These are phyloP conservation scores for Lagorchestes hirsutus DNA, from an alignment of 2,797 vertebrate genomes.

Conservation along the genomic window DNA sequence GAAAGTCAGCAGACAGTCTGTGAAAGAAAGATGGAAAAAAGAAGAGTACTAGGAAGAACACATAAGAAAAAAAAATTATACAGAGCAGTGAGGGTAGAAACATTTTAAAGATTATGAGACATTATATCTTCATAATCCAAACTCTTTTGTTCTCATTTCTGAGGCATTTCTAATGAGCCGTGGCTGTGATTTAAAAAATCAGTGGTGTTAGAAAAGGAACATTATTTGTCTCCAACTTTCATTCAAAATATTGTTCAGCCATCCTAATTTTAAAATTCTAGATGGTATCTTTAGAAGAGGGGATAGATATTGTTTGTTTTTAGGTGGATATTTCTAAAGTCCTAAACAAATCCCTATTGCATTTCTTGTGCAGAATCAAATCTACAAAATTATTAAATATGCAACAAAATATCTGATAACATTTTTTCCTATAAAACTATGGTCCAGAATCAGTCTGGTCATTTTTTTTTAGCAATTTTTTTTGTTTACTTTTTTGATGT, in stretches of 20 bases:
- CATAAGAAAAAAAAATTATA: no score
- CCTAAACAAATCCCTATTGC: neutral
- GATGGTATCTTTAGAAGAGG: neutral
- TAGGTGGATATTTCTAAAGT: neutral
- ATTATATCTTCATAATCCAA: neutral
- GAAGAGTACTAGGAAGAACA: neutral
- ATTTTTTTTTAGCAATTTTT: no score
- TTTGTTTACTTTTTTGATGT: no score
- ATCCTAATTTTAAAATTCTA: neutral
- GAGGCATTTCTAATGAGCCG: neutral
- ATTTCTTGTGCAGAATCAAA: neutral
- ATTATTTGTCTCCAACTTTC: neutral
- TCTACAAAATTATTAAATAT: neutral
- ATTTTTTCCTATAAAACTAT: neutral
- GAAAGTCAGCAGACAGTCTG: neutral
- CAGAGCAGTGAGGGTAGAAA: neutral
- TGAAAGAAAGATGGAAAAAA: neutral
- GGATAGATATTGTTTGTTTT: neutral
- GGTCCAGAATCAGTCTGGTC: neutral
- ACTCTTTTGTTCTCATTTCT: fast-evolving
- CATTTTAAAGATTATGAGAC: neutral
- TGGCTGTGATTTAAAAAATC: neutral
- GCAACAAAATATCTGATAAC: neutral
- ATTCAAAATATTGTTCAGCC: neutral
- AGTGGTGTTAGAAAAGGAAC: neutral